These are phyloP conservation scores for Setophaga coronata DNA, from an alignment of 2,113 vertebrate genomes.

Conservation along the genomic window DNA sequence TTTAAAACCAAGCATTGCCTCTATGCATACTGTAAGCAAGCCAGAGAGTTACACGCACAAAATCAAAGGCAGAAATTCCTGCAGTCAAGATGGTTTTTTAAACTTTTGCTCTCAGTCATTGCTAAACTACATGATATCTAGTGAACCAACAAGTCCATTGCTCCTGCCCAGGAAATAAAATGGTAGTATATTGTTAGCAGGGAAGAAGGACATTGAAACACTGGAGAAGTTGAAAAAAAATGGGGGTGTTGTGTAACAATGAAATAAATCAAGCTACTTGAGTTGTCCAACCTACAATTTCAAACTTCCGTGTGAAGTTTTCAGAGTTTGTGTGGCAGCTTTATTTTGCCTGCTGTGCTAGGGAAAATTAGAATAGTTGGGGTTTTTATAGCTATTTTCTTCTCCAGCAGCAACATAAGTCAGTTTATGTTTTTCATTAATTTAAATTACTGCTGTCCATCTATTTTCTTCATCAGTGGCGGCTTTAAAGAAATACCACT, in stretches of 20 bases:
- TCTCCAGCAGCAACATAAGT: neutral
- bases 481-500: slow-evolving; percentile 31
- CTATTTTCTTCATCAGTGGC: neutral
- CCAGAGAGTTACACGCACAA: neutral
- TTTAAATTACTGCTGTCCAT: neutral
- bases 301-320: neutral
- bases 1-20: neutral
- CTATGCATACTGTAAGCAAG: neutral
- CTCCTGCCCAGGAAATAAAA: neutral
- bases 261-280: neutral
- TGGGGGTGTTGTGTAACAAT: neutral
- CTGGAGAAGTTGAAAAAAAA: neutral
- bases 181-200: neutral
- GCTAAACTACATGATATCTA: neutral
- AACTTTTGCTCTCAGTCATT: neutral
- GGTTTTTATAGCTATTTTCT: neutral
- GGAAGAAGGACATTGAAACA: neutral
- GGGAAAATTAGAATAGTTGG: neutral
- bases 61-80: neutral
- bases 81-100: neutral
- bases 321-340: neutral
- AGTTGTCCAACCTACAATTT: neutral
- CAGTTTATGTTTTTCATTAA: neutral
- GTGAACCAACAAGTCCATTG: neutral
- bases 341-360: neutral